Evolutionary conservation across 1,140 invertebrate species (phyloP), one percentile per base, ranked within the genome.

Genomic region (Zaprionus capensis): DNA sequence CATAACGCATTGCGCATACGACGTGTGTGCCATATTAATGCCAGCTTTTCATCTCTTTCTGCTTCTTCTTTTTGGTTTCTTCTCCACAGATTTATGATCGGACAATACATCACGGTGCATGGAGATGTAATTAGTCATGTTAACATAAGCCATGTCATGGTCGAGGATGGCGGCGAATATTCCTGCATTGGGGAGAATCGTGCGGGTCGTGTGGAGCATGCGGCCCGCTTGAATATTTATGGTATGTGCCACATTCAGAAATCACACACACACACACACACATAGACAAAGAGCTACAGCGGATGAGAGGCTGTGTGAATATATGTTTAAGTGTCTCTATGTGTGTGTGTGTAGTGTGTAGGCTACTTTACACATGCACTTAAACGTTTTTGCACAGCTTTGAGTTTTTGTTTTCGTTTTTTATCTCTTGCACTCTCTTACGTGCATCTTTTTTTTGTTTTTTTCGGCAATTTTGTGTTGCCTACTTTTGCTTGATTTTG

Each of bases 81-180:
- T 58, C 41, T 17, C 26, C 56, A 44, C 93, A 96, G 96, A 91
- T 96, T 97, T 90, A 95, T 96, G 87, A 96, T 97, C 82, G 96
- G 96, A 28, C 96, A 97, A 90, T 97, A 96, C 92, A 95, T 96
- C 56, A 97, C 96, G 9, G 94, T 95, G 9, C 95, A 96, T 83
- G 97, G 97, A 49, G 96, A 97, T 93, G 96, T 97, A 71, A 96
- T 97, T 91, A 97, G 96, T 92, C 96, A 97, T 93, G 96, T 97
- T 71, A 98, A 98, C 93, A 97, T 98, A 79, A 96, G 96, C 73
- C 95, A 96, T 77, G 96, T 97, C 49, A 95, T 95, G 93, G 96
- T 97, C 5, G 95, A 97, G 91, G 97, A 98, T 91, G 97, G 97
- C n/a, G 97, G 97, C 3, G 96, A 97, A 91, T 98, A 97, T 93